Evolutionary conservation across 2,888 invertebrate species (phyloP).

Genomic region (Hermaeophaga mercurialis): DNA sequence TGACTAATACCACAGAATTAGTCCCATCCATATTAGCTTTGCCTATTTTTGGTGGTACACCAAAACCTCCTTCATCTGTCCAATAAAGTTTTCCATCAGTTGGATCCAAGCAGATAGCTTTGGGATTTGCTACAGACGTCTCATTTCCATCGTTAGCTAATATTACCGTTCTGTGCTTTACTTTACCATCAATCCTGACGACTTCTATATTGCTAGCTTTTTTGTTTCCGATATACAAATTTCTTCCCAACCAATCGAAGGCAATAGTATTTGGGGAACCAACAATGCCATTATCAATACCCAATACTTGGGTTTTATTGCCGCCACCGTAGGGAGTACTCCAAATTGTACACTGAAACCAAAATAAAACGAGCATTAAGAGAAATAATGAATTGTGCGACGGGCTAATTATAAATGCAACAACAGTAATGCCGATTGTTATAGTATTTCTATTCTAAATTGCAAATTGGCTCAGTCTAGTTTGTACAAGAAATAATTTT

Average conservation of each 20-base stretch:
- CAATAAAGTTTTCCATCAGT: constrained; percentile 94
- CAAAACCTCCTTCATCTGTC: constrained; percentile 93
- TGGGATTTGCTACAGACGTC: constrained; percentile 86
- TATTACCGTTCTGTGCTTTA: constrained; percentile 82
- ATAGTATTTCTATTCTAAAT: too few relatives aligned
- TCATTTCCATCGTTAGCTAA: constrained; percentile 87
- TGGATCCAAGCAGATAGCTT: constrained; percentile 87
- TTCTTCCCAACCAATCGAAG: constrained; percentile 96
- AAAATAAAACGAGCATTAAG: too few relatives aligned
- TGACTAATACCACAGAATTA: constrained; percentile 73
- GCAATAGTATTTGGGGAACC: constrained; percentile 91
- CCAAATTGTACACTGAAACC: constrained; percentile 79
- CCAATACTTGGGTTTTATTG: constrained; percentile 80
- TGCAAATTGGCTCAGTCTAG: too few relatives aligned
- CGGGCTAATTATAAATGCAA: too few relatives aligned
- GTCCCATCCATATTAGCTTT: constrained; percentile 94
- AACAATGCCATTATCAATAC: constrained; percentile 82
- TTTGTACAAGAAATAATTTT: too few relatives aligned
- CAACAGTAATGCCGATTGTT: too few relatives aligned
- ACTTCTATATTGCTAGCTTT: constrained; percentile 90
- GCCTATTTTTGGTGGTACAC: constrained; percentile 86
- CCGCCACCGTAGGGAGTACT: constrained; percentile 85
- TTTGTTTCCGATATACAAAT: constrained; percentile 90
- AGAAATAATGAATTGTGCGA: too few relatives aligned
- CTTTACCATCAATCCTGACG: constrained; percentile 82